phyloP scores from a whole-genome alignment of 1,140 invertebrate genomes.

The Aporrectodea caliginosa region DNA sequence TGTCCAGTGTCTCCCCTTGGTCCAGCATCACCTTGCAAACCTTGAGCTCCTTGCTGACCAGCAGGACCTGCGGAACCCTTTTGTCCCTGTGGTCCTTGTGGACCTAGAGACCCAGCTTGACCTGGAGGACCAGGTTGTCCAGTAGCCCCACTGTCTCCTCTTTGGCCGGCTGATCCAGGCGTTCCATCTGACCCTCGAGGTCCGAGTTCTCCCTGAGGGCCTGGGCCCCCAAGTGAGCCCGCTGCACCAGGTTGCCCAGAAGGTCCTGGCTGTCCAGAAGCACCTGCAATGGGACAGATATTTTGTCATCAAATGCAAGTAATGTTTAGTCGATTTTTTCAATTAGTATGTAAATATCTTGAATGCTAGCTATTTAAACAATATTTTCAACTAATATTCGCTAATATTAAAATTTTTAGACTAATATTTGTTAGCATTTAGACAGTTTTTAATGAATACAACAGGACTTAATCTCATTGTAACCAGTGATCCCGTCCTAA shows the following conservation, averaged over 20 bases:
- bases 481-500: no score
- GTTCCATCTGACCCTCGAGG: neutral
- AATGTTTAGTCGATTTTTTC: no score
- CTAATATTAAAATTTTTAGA: no score
- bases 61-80: conserved; percentile 4
- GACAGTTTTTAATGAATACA: no score
- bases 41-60: conserved; percentile 9
- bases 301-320: no score
- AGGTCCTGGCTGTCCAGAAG: conserved; percentile 12
- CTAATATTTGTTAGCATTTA: no score
- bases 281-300: neutral
- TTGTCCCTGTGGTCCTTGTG: neutral
- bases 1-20: conserved; percentile 9
- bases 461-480: no score
- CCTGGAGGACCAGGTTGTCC: conserved; percentile 22
- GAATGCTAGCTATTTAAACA: no score
- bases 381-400: no score
- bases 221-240: neutral
- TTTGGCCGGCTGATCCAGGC: neutral
- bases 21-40: neutral
- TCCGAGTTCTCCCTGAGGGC: conserved; percentile 1
- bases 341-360: no score
- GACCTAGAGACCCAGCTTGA: conserved; percentile 12
- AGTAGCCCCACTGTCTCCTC: neutral
- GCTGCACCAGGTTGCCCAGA: conserved; percentile 11